Evolutionary conservation across 2,888 invertebrate genomes (phyloP).

Genomic region (Melieria crassipennis): DNA sequence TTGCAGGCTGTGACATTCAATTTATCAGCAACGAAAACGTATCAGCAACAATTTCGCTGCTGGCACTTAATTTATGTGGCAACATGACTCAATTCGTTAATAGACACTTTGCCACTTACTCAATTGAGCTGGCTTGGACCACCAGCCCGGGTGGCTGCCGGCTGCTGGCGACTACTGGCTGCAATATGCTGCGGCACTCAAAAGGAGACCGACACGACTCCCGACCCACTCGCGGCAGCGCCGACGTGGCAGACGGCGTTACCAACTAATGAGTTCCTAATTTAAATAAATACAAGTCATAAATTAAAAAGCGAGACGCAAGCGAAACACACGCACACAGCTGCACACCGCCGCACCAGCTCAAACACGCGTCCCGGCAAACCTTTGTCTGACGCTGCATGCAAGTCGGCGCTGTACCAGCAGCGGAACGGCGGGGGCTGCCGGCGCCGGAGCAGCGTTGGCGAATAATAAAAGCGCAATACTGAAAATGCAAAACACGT

Average conservation of each 20-base stretch:
- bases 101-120: constrained; percentile 21
- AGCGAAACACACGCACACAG: background rate
- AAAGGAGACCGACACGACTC: background rate
- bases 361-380: background rate
- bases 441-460: background rate
- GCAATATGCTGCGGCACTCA: background rate
- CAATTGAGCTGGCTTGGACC: too few species aligned
- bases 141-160: too few species aligned
- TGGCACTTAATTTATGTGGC: constrained; percentile 8
- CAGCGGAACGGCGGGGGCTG: background rate
- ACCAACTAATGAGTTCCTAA: constrained; percentile 45
- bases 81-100: constrained; percentile 29
- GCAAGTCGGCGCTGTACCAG: too few species aligned
- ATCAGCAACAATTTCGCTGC: background rate
- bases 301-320: constrained; percentile 40
- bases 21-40: too few species aligned
- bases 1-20: too few species aligned
- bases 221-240: background rate
- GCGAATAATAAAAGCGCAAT: background rate
- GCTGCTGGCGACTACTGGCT: too few species aligned
- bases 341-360: background rate
- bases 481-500: constrained; percentile 13
- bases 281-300: constrained; percentile 49
- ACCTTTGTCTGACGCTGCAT: background rate
- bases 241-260: constrained; percentile 20